phyloP scores from a whole-genome alignment of 2,797 vertebrate genomes.

The Carcharodon carcharias region DNA sequence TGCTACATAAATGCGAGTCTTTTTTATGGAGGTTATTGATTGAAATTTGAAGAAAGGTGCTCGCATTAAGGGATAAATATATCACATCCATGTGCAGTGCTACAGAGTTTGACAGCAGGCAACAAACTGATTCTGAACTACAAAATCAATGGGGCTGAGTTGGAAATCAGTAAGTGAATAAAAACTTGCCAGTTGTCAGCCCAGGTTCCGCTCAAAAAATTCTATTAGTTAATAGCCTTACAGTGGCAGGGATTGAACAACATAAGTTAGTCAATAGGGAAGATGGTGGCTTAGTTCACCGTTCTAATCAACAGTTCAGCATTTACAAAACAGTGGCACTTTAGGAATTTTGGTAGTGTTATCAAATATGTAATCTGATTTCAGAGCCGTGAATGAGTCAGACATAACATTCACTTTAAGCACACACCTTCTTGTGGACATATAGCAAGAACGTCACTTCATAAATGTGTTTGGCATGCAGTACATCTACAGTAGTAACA shows the following conservation, averaged over 20 bases:
- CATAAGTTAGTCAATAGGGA: not conserved
- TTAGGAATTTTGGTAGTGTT: too few species aligned
- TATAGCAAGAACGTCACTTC: not conserved
- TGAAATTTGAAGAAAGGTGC: not conserved
- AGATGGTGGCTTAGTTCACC: not conserved
- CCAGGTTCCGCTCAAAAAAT: not conserved
- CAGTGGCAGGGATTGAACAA: not conserved
- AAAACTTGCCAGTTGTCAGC: not conserved
- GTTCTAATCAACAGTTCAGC: not conserved
- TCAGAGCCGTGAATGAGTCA: not conserved
- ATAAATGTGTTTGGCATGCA: not conserved
- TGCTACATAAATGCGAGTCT: not conserved
- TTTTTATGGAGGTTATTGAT: not conserved
- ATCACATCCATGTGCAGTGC: not conserved
- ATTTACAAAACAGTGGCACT: not conserved
- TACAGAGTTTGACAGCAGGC: not conserved
- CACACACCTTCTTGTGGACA: not conserved
- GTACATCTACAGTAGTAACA: not conserved
- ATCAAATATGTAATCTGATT: not conserved
- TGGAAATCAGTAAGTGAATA: not conserved
- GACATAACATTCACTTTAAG: not conserved
- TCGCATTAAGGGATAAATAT: not conserved
- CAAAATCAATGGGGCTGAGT: not conserved
- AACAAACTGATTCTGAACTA: not conserved
- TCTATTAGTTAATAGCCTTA: not conserved